Base-by-base conservation (phyloP, 2,888 invertebrate genomes). In the Lasius fuliginosus region DNA sequence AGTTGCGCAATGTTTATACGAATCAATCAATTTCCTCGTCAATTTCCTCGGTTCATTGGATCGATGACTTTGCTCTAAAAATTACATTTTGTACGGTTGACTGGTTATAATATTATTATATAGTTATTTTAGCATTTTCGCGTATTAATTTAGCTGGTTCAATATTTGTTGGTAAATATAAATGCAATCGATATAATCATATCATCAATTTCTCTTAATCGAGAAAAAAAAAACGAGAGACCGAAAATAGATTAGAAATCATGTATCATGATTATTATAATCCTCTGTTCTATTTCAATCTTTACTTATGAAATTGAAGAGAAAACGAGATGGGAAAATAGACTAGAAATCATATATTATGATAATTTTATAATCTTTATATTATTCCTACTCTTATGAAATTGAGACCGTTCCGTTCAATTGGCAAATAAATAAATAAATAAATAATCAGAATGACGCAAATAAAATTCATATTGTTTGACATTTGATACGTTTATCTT, bases 1-100 rank as follows among this genome's bases (percentile, higher is more conserved):
- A 42, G 15, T 42, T 27, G 67, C 23, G 27, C 67, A 27, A 67
- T 42, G 42, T 65, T 65, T 65, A 23, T 65, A 23, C 65, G 42
- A 67, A 23, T 67, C 67, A 42, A 67, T 67, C 27, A 67, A 67
- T 42, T 67, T 9, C 23, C 11, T 36, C 62, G 42, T 11, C 42
- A 42, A 33, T 18, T 36, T 11, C 23, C n/a, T 53, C 49, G 49
- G 8, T 53, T 53, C 8, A n/a, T 53, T 53, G 49, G 49, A 53
- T 65, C 42, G 42, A 27, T 42, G 23, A 23, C 27, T 67, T 67
- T 27, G 67, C 42, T 42, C 15, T 42, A 1, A 27, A 40, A 27
- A 40, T 40, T 64, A n/a, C n/a, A 1, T 65, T 58, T 30, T 30
- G 30, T 15, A 30, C 36, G 40, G n/a, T 40, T 67, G 6, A 27